Conservation (phyloP, 1,140 invertebrate species). For the Temnothorax longispinosus region DNA sequence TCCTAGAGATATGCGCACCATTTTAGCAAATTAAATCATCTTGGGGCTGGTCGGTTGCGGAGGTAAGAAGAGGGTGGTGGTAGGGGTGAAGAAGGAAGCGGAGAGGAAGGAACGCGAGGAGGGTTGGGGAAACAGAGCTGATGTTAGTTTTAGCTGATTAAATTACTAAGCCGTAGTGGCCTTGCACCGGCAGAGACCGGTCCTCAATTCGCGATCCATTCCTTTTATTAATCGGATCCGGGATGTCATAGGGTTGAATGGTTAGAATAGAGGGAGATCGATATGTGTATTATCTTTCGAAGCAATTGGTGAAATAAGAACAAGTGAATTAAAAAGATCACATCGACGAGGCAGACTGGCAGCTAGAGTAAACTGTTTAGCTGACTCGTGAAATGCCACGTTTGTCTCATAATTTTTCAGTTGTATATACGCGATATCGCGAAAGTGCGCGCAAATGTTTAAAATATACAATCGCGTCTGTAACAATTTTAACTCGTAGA, state of each 20-base stretch:
- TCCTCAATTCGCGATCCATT: conserved; percentile 83
- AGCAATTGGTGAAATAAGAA: conserved; percentile 46
- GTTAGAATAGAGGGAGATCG: conserved; percentile 34
- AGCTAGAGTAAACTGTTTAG: not conserved
- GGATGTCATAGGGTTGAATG: conserved; percentile 68
- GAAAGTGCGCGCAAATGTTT: not conserved
- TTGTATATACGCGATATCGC: not conserved
- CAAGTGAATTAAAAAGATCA: not conserved
- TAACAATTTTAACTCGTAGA: not conserved
- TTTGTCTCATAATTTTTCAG: not conserved
- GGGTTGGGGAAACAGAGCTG: conserved; percentile 76
- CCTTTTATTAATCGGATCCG: conserved; percentile 83
- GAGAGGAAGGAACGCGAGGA: conserved; percentile 70
- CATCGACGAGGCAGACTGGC: not conserved
- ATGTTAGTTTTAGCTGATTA: conserved; percentile 87
- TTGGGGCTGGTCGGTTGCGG: conserved; percentile 79
- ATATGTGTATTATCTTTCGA: conserved; percentile 44
- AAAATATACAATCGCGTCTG: not conserved
- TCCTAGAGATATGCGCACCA: conserved; percentile 78
- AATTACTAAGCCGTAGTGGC: conserved; percentile 84
- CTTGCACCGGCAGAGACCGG: conserved; percentile 81
- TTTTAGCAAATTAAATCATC: conserved; percentile 86
- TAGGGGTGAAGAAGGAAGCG: conserved; percentile 73
- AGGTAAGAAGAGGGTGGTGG: conserved; percentile 73
- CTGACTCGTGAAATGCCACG: not conserved